phyloP scores from a whole-genome alignment of 64 coral and sea anemone species.

The Cladopsammia gracilis region DNA sequence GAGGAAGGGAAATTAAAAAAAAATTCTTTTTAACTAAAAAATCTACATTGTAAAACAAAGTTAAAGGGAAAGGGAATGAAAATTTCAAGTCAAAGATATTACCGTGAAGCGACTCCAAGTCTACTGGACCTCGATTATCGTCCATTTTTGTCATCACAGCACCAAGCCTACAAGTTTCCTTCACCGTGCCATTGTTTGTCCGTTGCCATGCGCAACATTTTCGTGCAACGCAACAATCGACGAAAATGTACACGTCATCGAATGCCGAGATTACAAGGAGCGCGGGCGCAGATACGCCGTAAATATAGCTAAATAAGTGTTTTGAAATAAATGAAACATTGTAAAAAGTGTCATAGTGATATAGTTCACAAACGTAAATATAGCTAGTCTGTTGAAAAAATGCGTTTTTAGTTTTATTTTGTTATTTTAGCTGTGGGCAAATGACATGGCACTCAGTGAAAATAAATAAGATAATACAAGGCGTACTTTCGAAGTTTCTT shows the following conservation, averaged over 20 bases:
- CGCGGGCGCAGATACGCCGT: not conserved
- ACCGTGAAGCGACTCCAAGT: not conserved
- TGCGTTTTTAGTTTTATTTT: too few species aligned
- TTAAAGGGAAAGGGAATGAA: not conserved
- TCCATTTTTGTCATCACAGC: not conserved
- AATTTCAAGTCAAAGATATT: not conserved
- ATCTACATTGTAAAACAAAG: not conserved
- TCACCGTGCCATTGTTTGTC: not conserved
- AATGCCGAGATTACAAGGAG: not conserved
- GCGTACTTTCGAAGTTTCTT: too few species aligned
- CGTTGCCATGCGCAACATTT: not conserved
- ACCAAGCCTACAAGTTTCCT: not conserved
- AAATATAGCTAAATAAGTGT: too few species aligned
- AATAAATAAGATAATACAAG: too few species aligned
- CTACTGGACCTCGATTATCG: not conserved
- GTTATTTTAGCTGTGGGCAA: too few species aligned
- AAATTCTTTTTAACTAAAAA: not conserved
- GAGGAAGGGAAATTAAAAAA: not conserved
- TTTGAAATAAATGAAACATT: too few species aligned
- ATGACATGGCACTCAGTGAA: too few species aligned
- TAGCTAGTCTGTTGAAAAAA: too few species aligned
- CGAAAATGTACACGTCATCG: conserved; percentile 11
- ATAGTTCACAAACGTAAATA: too few species aligned
- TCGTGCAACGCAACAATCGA: conserved; percentile 15
- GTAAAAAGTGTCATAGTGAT: too few species aligned